Conservation (phyloP, 2,113 vertebrate species). For the Clarias batrachus region DNA sequence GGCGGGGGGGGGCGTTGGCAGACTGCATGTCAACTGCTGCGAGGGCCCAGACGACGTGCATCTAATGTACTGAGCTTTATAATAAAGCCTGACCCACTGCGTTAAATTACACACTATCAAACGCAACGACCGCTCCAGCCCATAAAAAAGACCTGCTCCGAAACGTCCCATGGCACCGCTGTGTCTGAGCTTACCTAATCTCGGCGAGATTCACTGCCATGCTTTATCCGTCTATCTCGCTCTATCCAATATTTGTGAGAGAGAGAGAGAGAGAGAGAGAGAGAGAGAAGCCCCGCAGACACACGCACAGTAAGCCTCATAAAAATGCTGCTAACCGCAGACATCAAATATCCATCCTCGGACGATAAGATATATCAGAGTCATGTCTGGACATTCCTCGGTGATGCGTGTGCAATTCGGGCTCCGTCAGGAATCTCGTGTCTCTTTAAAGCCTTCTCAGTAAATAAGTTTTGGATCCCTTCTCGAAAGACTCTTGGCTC, state of each 20-base stretch:
- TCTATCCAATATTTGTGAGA: conserved; percentile 30
- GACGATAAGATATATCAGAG: conserved; percentile 38
- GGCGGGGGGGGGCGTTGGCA: background rate
- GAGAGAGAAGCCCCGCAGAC: conserved; percentile 11
- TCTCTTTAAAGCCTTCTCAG: background rate
- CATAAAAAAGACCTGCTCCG: conserved; percentile 54
- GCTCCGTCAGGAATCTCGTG: conserved; percentile 11
- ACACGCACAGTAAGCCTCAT: conserved; percentile 18
- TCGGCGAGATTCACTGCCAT: conserved; percentile 42
- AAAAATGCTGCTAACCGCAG: conserved; percentile 24
- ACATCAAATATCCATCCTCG: conserved; percentile 32
- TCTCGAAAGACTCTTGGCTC: background rate
- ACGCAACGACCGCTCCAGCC: conserved; percentile 36
- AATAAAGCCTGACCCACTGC: conserved; percentile 50
- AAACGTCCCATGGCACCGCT: conserved; percentile 49
- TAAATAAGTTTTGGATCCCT: background rate
- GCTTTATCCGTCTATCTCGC: conserved; percentile 37
- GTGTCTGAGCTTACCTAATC: conserved; percentile 56
- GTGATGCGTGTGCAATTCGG: background rate
- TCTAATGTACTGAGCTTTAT: conserved; percentile 47
- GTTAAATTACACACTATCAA: conserved; percentile 57
- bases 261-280: background rate
- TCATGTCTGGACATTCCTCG: conserved; percentile 12
- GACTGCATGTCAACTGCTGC: conserved; percentile 38
- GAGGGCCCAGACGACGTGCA: conserved; percentile 37